These are phyloP conservation scores for Perca flavescens DNA, from an alignment of 2,113 vertebrate species.

Conservation along the genomic window DNA sequence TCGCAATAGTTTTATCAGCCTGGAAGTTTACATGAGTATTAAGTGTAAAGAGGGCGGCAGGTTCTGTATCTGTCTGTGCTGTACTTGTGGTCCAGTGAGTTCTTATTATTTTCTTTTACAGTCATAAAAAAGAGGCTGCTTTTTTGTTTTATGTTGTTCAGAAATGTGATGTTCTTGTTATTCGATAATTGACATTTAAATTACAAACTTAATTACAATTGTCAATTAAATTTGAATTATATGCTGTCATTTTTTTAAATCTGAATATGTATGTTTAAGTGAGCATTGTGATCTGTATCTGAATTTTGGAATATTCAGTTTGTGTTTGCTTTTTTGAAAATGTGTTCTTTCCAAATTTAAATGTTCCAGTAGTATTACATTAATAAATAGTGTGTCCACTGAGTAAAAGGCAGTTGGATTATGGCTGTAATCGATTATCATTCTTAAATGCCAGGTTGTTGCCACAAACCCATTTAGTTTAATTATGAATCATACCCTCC, in stretches of 20 bases:
- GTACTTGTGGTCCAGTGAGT: background rate
- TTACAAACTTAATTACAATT: too few species aligned
- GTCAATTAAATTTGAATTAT: background rate
- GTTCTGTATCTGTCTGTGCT: background rate
- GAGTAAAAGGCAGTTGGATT: background rate
- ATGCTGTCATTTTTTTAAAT: too few species aligned
- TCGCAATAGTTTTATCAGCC: constrained; percentile 9
- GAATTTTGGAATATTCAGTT: too few species aligned
- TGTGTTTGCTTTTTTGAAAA: too few species aligned
- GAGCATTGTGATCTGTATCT: too few species aligned
- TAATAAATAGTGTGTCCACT: background rate
- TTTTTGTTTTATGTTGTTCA: background rate
- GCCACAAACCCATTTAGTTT: background rate
- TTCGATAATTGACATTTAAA: background rate
- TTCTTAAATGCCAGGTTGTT: background rate
- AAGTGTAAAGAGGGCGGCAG: background rate
- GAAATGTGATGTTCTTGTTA: background rate
- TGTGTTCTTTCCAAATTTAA: too few species aligned
- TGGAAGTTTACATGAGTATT: background rate
- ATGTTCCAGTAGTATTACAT: background rate
- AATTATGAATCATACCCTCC: background rate
- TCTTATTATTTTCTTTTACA: background rate
- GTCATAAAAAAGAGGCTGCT: background rate
- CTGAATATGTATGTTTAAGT: too few species aligned
- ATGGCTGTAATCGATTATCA: background rate